Conservation (phyloP, 2,888 invertebrate genomes). For the Dilophus febrilis region DNA sequence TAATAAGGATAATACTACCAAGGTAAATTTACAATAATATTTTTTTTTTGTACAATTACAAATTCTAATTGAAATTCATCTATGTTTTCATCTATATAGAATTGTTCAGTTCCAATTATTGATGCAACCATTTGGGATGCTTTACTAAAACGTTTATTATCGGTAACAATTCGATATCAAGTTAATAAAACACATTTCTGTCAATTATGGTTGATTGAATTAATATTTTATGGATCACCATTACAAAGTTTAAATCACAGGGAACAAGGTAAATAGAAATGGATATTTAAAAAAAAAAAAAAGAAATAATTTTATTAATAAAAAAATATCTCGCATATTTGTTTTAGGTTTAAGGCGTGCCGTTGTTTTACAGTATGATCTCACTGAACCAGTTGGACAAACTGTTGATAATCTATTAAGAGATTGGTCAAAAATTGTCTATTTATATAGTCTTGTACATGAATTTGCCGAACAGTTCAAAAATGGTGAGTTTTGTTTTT, state of each 20-base stretch:
- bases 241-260: slow-evolving; percentile 62
- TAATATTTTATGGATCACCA: slow-evolving; percentile 71
- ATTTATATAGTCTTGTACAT: slow-evolving; percentile 70
- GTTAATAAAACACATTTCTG: slow-evolving; percentile 53
- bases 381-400: slow-evolving; percentile 59
- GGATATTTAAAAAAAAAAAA: neutral
- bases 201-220: slow-evolving; percentile 78
- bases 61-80: neutral
- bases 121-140: slow-evolving; percentile 43
- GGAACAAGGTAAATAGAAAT: slow-evolving; percentile 38
- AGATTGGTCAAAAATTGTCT: slow-evolving; percentile 87
- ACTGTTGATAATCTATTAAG: slow-evolving; percentile 74
- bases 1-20: no score
- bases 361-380: slow-evolving; percentile 79
- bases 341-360: slow-evolving; percentile 55
- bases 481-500: slow-evolving; percentile 36
- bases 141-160: slow-evolving; percentile 60
- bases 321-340: slow-evolving; percentile 14
- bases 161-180: slow-evolving; percentile 66
- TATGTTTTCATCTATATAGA: slow-evolving; percentile 1
- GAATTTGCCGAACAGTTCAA: slow-evolving; percentile 66
- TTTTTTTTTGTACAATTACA: no score
- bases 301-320: neutral
- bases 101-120: slow-evolving; percentile 19
- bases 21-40: neutral